Conservation (phyloP, 2,113 vertebrate genomes). For the Agelaius tricolor region DNA sequence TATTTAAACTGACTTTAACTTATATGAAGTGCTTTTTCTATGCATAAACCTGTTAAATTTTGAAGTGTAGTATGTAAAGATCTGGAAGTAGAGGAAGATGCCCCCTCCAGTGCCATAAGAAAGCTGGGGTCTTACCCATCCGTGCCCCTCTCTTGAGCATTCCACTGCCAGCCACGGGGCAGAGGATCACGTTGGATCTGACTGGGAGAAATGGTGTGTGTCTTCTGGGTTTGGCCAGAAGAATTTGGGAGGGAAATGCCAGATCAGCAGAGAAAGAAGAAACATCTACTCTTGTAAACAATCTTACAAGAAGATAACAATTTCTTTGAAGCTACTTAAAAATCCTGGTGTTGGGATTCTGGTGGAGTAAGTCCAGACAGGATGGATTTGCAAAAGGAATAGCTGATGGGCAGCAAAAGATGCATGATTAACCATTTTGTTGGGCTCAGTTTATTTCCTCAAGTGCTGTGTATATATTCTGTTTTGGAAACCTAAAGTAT, state of each 20-base stretch:
- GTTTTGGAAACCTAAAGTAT: neutral
- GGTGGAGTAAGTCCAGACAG: neutral
- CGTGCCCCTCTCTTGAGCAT: neutral
- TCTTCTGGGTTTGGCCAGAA: neutral
- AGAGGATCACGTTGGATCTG: neutral
- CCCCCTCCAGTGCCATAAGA: neutral
- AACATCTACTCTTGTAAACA: conserved; percentile 4
- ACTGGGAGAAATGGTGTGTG: neutral
- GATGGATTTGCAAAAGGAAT: neutral
- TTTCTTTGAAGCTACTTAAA: neutral
- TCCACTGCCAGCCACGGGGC: neutral
- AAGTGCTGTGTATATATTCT: neutral
- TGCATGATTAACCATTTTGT: neutral
- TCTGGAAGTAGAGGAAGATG: neutral
- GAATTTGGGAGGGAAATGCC: neutral
- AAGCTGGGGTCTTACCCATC: neutral
- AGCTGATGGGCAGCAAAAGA: neutral
- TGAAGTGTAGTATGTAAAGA: neutral
- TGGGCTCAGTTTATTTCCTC: neutral
- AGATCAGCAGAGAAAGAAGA: neutral
- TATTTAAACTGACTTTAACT: neutral
- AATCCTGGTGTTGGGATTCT: neutral
- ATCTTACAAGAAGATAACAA: neutral
- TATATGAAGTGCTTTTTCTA: neutral
- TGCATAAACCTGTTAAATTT: neutral